A percentile compares a stretch with the other conserved stretches of the same genome.
phyloP scores from a whole-genome alignment of 2,888 invertebrate genomes.

The Agrotis segetum region DNA sequence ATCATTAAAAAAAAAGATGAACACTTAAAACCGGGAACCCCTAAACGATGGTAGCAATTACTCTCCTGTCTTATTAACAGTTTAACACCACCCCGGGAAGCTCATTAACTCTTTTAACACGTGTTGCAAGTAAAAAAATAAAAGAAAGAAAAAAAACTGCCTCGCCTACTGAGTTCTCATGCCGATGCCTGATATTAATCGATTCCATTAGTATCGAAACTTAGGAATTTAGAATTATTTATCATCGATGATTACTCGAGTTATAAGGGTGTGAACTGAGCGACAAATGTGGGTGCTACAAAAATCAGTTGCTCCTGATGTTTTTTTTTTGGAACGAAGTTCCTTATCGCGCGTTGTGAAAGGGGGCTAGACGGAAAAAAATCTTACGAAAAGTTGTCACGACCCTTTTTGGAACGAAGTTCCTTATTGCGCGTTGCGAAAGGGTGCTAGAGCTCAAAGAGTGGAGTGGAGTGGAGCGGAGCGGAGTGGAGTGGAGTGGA shows the following conservation, averaged over 20 bases:
- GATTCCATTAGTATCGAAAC: constrained; percentile 73
- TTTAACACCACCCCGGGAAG: constrained; percentile 78
- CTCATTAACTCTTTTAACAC: constrained; percentile 82
- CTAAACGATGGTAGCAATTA: constrained; percentile 73
- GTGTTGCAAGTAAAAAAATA: constrained; percentile 76
- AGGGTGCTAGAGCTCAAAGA: too few relatives aligned
- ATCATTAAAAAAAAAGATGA: constrained; percentile 39
- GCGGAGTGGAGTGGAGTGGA: too few relatives aligned
- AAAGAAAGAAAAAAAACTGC: constrained; percentile 65
- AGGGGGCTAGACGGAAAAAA: too few relatives aligned
- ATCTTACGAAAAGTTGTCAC: too few relatives aligned
- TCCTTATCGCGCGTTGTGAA: too few relatives aligned
- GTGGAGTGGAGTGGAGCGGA: too few relatives aligned
- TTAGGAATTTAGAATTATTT: constrained; percentile 63
- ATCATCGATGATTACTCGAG: constrained; percentile 47
- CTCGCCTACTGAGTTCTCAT: constrained; percentile 72
- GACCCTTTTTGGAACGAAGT: too few relatives aligned
- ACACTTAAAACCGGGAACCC: constrained; percentile 38
- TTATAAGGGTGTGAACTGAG: constrained; percentile 48
- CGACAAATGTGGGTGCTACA: constrained; percentile 30
- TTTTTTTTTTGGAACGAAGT: too few relatives aligned
- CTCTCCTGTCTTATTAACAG: constrained; percentile 81
- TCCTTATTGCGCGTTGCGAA: too few relatives aligned
- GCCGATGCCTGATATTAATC: constrained; percentile 73
- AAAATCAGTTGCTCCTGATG: not conserved